phyloP scores from a whole-genome alignment of 2,797 vertebrate genomes.

The Melanotaenia parkinsoni region DNA sequence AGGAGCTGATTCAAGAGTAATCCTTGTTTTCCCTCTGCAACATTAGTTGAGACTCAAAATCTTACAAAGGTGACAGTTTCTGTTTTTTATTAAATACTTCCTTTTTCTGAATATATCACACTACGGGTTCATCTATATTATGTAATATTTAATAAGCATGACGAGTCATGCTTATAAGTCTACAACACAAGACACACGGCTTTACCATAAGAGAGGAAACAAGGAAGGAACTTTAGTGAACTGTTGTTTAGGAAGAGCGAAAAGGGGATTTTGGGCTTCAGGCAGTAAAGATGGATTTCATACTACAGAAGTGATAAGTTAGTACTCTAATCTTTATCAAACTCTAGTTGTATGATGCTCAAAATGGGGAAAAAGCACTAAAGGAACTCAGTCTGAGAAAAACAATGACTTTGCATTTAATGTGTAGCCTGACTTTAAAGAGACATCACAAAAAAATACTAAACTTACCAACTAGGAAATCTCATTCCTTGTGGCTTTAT shows the following conservation, averaged over 20 bases:
- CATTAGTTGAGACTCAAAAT: no score
- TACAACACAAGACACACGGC: constrained; percentile 5
- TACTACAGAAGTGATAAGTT: neutral
- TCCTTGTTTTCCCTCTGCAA: neutral
- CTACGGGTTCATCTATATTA: constrained; percentile 7
- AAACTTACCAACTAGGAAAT: no score
- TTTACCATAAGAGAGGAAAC: constrained; percentile 36
- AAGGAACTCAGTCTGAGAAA: no score
- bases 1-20: neutral
- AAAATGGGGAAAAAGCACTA: no score
- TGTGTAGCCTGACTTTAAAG: no score
- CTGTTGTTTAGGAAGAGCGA: constrained; percentile 18
- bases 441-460: no score
- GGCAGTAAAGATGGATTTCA: neutral
- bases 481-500: no score
- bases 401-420: no score
- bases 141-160: constrained; percentile 40
- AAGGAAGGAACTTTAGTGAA: constrained; percentile 46
- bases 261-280: neutral
- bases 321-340: neutral
- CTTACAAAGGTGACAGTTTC: neutral
- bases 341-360: neutral
- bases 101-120: constrained; percentile 8
- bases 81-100: neutral
- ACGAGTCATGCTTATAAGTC: constrained; percentile 3